Percentiles rank a stretch among this genome's conserved stretches.
These are phyloP conservation scores for Stegostoma tigrinum DNA, from an alignment of 2,113 vertebrate genomes.

Conservation along the genomic window DNA sequence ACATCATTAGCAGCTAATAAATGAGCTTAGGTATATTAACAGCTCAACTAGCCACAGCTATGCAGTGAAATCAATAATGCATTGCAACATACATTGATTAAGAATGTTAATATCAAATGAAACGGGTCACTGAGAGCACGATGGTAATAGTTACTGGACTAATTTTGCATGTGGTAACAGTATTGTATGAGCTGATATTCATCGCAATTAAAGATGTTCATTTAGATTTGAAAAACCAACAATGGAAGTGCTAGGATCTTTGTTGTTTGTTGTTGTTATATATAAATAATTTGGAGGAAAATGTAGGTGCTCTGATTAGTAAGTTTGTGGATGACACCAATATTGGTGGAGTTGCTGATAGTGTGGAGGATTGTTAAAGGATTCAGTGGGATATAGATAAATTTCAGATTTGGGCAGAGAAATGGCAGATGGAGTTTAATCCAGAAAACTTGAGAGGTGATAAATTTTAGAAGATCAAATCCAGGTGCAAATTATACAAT, in stretches of 20 bases:
- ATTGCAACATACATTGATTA: not conserved
- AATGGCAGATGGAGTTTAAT: too few relatives aligned
- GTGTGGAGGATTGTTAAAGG: too few relatives aligned
- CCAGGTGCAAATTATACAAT: too few relatives aligned
- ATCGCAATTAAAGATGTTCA: not conserved
- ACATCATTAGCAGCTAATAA: not conserved
- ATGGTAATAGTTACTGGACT: not conserved
- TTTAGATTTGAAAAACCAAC: not conserved
- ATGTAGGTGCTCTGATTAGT: too few relatives aligned
- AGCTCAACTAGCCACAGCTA: not conserved
- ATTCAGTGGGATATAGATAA: too few relatives aligned
- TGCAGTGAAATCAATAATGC: not conserved
- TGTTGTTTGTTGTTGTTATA: too few relatives aligned
- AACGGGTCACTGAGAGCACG: not conserved
- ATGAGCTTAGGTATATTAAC: not conserved
- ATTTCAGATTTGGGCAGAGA: too few relatives aligned
- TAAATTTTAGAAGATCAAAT: too few relatives aligned
- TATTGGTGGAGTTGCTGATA: too few relatives aligned
- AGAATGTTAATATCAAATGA: constrained; percentile 13
- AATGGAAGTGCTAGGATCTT: not conserved
- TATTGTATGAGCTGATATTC: not conserved
- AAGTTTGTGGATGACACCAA: too few relatives aligned
- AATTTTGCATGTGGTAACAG: not conserved
- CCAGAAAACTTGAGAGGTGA: too few relatives aligned
- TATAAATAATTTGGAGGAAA: too few relatives aligned